Percentiles rank a stretch among this genome's conserved stretches.
These are phyloP conservation scores for Holacanthus passer DNA, from an alignment of 2,113 vertebrate genomes.

Conservation along the genomic window DNA sequence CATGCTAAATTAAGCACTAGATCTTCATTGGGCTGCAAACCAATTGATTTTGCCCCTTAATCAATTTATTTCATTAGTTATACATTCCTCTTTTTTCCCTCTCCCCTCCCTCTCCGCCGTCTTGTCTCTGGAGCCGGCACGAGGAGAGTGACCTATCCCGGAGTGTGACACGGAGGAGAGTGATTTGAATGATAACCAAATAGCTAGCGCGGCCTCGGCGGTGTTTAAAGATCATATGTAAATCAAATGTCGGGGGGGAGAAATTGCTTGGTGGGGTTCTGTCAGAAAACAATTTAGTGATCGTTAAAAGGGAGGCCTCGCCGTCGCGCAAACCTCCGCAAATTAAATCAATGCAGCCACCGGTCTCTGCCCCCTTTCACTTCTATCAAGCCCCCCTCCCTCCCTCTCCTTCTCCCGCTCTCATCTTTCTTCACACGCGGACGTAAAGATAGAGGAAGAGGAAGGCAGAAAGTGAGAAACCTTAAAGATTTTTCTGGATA, in stretches of 20 bases:
- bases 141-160: constrained; percentile 89
- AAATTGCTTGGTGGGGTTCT: constrained; percentile 90
- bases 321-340: constrained; percentile 85
- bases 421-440: constrained; percentile 13
- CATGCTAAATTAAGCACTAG: constrained; percentile 93
- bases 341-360: constrained; percentile 86
- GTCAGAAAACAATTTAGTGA: constrained; percentile 96
- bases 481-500: constrained; percentile 65
- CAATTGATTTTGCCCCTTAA: constrained; percentile 94
- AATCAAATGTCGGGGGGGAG: constrained; percentile 92
- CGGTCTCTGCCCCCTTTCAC: constrained; percentile 79
- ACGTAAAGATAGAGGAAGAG: constrained; percentile 45
- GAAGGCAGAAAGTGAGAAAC: constrained; percentile 57
- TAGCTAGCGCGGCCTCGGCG: constrained; percentile 83
- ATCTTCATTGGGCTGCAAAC: constrained; percentile 91
- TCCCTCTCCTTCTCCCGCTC: constrained; percentile 35
- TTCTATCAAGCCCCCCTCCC: constrained; percentile 61
- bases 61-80: constrained; percentile 97
- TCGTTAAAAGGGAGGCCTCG: constrained; percentile 92
- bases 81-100: constrained; percentile 87
- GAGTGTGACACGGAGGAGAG: constrained; percentile 87
- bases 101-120: constrained; percentile 39
- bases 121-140: constrained; percentile 77
- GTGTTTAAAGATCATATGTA: constrained; percentile 99
- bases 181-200: constrained; percentile 96